Base-by-base conservation (phyloP, 2,888 invertebrate genomes). In the Heliconius erato region DNA sequence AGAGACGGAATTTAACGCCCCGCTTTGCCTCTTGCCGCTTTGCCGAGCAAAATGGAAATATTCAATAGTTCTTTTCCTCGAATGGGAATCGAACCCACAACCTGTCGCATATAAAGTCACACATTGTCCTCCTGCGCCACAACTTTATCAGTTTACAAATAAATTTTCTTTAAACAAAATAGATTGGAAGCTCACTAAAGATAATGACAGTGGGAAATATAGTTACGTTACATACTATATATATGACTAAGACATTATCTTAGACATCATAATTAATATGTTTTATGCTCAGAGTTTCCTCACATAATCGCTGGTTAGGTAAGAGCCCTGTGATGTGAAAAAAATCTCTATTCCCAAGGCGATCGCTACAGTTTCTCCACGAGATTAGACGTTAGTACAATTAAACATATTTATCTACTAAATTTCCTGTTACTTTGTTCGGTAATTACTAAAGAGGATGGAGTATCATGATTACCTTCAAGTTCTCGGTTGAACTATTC, bases 261-360 rank as follows among this genome's bases (percentile, higher is more conserved):
- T 71, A 19, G 26, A 49, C 44, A 80, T 69, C 67, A 74, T 49
- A 74, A 80, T 69, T 82, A 63, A 82, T 79, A 82, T 68, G 67
- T 82, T 59, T 63, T 78, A 44, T 59, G 49, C 74, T 82, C 78
- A 63, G 4, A 74, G 63, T 85, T 84, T 84, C 84, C 79, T 83
- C 67, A 81, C 65, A 44, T 84, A 84, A 84, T 83, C 81, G 79
- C 67, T 6, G 86, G 88, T 93, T 91, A 89, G 87, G 92, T 89
- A 94, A 94, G 92, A 88, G 88, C 90, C 89, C 90, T 89, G 91
- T 86, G 87, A 88, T 88, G 88, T 87, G 88, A 92, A 93, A 71
- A 40, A 92, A 92, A 93, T 91, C 90, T 89, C 86, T 82, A 88
- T 91, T 93, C 92, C 93, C 94, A 95, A 95, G 95, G 95, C 90